Evolutionary conservation across 2,797 vertebrate species (phyloP), one percentile per base, ranked within the genome.

Genomic region (Rhincodon typus): DNA sequence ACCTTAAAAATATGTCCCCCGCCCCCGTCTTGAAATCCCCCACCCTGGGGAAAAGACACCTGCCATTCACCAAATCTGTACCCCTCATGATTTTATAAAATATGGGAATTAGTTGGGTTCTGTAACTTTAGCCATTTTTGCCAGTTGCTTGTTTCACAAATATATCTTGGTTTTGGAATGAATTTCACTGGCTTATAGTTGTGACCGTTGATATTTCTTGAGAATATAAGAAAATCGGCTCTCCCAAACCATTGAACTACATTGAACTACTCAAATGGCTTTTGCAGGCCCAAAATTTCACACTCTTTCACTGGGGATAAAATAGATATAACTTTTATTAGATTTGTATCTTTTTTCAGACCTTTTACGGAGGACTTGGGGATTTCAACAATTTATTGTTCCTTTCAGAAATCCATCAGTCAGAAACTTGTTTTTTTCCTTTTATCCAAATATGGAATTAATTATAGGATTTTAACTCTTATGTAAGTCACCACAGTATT

Each of bases 371-470:
- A 74, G 94, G 23, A 74, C 69, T 94, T 94, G 25, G 94, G 15
- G 46, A 95, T 74, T 95, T 95, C 50, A 77, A 57, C 70, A 77
- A 53, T 30, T 74, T 74, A 46, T 66, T 67, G 50, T 27, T 95
- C 70, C 50, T 70, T 77, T 95, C 46, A n/a, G 46, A 53, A 95
- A 57, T 77, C 46, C 70, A 95, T 50, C 42, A 77, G 17, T 95
- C 91, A 93, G 21, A 72, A 70, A 72, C 25, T 50, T 70, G 1
- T 62, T 42, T 25, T 46, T 30, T 70, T 50, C 21, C 27, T 23
- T 94, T 94, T 70, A 94, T 67, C 66, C 66, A 94, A 69, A 67
- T 69, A n/a, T 94, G 91, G n/a, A 94, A 12, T 70, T 70, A 66
- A 91, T 94, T 94, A 34, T 94, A 5, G 19, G 25, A 67, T 69